phyloP scores from a whole-genome alignment of 2,113 vertebrate species.

The Abramis brama region DNA sequence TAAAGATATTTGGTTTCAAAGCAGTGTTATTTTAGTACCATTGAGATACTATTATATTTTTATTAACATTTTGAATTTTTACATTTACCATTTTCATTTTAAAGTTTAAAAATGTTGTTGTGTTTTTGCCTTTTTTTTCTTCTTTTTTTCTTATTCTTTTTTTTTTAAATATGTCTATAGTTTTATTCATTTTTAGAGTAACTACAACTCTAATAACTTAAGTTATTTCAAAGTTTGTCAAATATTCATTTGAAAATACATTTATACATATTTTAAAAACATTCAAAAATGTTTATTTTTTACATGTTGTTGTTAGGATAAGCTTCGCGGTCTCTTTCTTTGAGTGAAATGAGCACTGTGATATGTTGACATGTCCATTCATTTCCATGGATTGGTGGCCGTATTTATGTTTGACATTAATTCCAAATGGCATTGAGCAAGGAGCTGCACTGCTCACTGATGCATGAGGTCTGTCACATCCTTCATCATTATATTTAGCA shows the following conservation, averaged over 20 bases:
- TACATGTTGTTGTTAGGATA: too few species aligned
- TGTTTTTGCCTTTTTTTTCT: neutral
- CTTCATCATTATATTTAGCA: constrained; percentile 48
- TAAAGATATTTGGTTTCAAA: neutral
- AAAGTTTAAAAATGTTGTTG: neutral
- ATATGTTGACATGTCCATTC: constrained; percentile 53
- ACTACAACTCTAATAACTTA: too few species aligned
- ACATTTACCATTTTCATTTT: too few species aligned
- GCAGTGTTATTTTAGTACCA: neutral
- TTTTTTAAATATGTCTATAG: too few species aligned
- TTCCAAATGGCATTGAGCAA: constrained; percentile 72
- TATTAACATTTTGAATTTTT: too few species aligned
- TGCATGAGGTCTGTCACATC: constrained; percentile 74
- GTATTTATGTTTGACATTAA: constrained; percentile 73
- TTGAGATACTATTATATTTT: neutral
- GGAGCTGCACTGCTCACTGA: constrained; percentile 71
- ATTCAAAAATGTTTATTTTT: constrained; percentile 1
- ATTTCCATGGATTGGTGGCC: constrained; percentile 60
- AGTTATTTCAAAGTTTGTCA: neutral
- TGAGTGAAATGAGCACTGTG: constrained; percentile 50
- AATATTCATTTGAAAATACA: neutral
- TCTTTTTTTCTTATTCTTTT: neutral
- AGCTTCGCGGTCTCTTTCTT: neutral
- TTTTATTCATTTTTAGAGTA: too few species aligned
- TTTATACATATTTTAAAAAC: neutral